Conservation (phyloP, 2,113 vertebrate species). For the Tachysurus fulvidraco region DNA sequence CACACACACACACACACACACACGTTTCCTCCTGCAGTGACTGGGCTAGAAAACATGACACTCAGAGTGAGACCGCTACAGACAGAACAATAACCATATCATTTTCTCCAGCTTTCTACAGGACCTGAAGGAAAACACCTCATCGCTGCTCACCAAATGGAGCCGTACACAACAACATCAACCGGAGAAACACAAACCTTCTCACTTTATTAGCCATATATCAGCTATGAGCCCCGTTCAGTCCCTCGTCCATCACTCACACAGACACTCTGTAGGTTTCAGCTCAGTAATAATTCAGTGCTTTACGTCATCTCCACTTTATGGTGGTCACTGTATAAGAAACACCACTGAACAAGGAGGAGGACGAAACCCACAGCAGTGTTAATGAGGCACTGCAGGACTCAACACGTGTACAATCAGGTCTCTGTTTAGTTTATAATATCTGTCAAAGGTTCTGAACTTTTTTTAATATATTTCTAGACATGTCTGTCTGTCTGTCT, state of each 20-base stretch:
- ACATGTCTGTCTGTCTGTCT: not conserved
- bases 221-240: not conserved
- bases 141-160: not conserved
- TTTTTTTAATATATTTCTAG: not conserved
- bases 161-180: not conserved
- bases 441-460: not conserved
- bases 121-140: slow-evolving; percentile 22
- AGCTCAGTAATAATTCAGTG: not conserved
- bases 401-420: not conserved
- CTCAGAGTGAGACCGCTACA: not conserved
- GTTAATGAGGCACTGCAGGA: not conserved
- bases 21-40: slow-evolving; percentile 9
- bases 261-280: not conserved
- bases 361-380: not conserved
- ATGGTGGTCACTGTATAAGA: not conserved
- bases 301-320: not conserved
- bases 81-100: not conserved
- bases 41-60: not conserved
- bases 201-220: not conserved
- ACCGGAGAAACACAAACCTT: no score
- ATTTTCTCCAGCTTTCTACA: not conserved
- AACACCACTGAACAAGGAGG: not conserved
- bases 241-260: not conserved
- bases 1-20: slow-evolving; percentile 19
- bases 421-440: not conserved